phyloP scores from a whole-genome alignment of 2,888 invertebrate genomes.

The Matsumyia berberina region DNA sequence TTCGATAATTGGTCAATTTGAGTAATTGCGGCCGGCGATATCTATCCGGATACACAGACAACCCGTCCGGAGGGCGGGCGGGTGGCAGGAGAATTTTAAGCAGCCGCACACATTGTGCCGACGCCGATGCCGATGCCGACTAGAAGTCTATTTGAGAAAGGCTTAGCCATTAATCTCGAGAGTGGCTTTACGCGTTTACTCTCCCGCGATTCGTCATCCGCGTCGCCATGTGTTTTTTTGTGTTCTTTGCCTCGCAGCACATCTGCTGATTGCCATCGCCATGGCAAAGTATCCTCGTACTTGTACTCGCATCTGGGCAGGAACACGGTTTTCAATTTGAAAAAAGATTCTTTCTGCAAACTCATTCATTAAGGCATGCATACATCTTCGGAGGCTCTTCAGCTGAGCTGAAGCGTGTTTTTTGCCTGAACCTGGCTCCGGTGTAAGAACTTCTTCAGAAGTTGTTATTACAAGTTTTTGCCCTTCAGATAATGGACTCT shows the following conservation, averaged over 20 bases:
- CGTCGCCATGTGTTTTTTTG: background rate
- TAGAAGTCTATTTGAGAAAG: conserved; percentile 60
- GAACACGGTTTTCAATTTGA: conserved; percentile 35
- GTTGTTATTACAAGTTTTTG: conserved; percentile 55
- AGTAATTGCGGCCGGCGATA: conserved; percentile 69
- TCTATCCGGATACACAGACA: conserved; percentile 34
- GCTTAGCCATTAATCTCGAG: conserved; percentile 66
- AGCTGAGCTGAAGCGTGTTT: conserved; percentile 9
- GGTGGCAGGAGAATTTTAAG: conserved; percentile 19
- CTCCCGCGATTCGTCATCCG: conserved; percentile 59
- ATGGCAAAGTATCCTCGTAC: conserved; percentile 22
- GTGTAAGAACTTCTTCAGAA: conserved; percentile 71
- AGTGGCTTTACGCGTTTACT: conserved; percentile 59
- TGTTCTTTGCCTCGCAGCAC: conserved; percentile 17
- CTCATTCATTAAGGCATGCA: conserved; percentile 71
- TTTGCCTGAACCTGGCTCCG: background rate
- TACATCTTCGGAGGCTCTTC: conserved; percentile 7
- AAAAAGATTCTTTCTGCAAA: conserved; percentile 62
- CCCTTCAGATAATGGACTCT: conserved; percentile 44
- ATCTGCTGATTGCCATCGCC: conserved; percentile 20
- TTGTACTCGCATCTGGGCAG: no score
- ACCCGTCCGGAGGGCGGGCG: background rate
- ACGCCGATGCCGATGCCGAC: conserved; percentile 21
- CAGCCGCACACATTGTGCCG: conserved; percentile 21
- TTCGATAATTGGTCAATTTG: conserved; percentile 74